Base-by-base conservation (phyloP, 2,888 invertebrate genomes). In the Amphipyra tragopoginis region DNA sequence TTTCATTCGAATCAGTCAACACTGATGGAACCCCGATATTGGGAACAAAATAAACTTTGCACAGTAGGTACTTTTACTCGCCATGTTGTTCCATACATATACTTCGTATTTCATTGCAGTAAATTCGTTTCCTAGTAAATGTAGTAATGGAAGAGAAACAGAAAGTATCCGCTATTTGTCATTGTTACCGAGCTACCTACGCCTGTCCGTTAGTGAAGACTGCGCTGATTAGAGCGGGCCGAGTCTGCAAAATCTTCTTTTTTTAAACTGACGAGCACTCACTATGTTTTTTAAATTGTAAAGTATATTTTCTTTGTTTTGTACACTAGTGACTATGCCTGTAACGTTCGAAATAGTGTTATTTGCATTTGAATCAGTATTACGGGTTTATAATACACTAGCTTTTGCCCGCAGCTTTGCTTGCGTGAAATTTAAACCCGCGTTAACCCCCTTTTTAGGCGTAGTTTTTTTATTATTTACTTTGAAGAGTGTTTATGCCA, bases 1-100 rank as follows among this genome's bases (percentile, higher is more conserved):
- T 65, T 72, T 72, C 47, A 65, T 65, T 51, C 42, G 65, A 63
- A 58, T 69, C 60, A 58, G 52, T 61, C 69, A 58, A 48, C 45
- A 47, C 39, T 39, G 61, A 57, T 65, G 62, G 58, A 45, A 15
- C 44, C 39, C 60, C 68, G 62, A 70, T 65, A 65, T 70, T 76
- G 58, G 55, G 36, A 58, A 51, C 54, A 44, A 50, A 61, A 65
- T 55, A 62, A 72, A 75, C 61, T 54, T 58, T 43, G 56, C 13
- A 11, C 49, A 44, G 38, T 54, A 61, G 54, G 7, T 33, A 34
- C 8, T 45, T 60, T 56, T 67, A 58, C 47, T 47, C 39, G 5
- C 44, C 39, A 40, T 40, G 47, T 55, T 51, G 49, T 47, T 11
- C 26, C 1, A 8, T 5, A 44, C 6, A n/a, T 6, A 47, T 26